Evolutionary conservation across 1,140 invertebrate species (phyloP), one percentile per base, ranked within the genome.

Genomic region (Tetraneura akinire): DNA sequence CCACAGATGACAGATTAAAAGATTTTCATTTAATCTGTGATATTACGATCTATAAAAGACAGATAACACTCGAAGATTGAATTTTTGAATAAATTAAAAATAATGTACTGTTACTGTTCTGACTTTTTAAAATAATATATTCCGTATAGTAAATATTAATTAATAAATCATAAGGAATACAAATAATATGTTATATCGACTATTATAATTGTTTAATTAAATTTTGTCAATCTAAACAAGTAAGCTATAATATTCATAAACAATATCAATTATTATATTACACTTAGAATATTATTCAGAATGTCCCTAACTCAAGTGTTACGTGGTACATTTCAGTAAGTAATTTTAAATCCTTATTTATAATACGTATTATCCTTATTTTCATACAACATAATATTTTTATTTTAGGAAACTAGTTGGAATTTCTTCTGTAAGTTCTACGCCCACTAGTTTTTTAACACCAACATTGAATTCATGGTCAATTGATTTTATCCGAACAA

Each of bases 401-500:
- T 45, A 60, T 78, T 29, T 45, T 47, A 78, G 74, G 26, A 55
- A 78, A 60, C 23, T 62, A 47, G 9, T 62, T 18, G 74, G 74
- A 26, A 23, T 47, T 18, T 8, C 74, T 11, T 16, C 74, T 62
- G n/a, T 23, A 23, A 23, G 37, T 0, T 6, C 16, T 23, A 29
- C 32, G 29, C 32, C 53, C 8, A 18, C 21, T 5, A 29, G 42
- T 57, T 78, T 78, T 45, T 62, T 78, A n/a, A 62, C 53, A 11
- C 74, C 51, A 57, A 5, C 47, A n/a, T 26, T 76, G 5, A 62
- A 45, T 21, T 51, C 55, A 2, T 78, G 74, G 74, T 78, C 74
- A n/a, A n/a, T 82, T 16, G 81, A 81, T 21, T 81, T 83, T 13
- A 83, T 85, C 47, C 85, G 88, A 82, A 87, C 84, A 0, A 87